phyloP scores from a whole-genome alignment of 2,888 invertebrate species.

The Drosophila paramelanica region DNA sequence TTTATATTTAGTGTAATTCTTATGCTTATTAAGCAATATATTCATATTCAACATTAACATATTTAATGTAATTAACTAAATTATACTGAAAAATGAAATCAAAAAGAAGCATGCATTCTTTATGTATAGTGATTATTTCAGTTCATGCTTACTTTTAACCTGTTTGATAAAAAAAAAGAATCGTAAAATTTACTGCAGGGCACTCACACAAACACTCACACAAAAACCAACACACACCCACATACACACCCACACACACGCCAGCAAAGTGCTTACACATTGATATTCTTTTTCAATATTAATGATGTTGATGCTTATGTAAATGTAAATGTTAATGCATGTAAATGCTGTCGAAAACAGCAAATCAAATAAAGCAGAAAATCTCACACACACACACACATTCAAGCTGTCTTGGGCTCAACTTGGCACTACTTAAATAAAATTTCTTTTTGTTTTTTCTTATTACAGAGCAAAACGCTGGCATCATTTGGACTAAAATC shows the following conservation, averaged over 20 bases:
- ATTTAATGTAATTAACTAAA: no score
- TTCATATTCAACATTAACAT: no score
- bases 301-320: conserved; percentile 74
- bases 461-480: conserved; percentile 34
- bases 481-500: conserved; percentile 32
- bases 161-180: neutral
- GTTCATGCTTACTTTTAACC: conserved; percentile 1
- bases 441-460: conserved; percentile 18
- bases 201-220: conserved; percentile 9
- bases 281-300: conserved; percentile 67
- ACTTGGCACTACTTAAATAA: conserved; percentile 18
- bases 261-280: conserved; percentile 48
- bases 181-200: conserved; percentile 12
- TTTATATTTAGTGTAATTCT: no score
- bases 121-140: no score
- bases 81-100: no score
- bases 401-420: neutral
- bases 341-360: conserved; percentile 56
- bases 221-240: no score
- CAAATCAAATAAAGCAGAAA: conserved; percentile 55
- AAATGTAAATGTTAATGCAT: conserved; percentile 52
- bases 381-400: neutral
- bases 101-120: no score
- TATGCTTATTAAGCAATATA: no score
- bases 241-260: neutral